phyloP scores from a whole-genome alignment of 1,140 invertebrate genomes.

The Acromyrmex heyeri region DNA sequence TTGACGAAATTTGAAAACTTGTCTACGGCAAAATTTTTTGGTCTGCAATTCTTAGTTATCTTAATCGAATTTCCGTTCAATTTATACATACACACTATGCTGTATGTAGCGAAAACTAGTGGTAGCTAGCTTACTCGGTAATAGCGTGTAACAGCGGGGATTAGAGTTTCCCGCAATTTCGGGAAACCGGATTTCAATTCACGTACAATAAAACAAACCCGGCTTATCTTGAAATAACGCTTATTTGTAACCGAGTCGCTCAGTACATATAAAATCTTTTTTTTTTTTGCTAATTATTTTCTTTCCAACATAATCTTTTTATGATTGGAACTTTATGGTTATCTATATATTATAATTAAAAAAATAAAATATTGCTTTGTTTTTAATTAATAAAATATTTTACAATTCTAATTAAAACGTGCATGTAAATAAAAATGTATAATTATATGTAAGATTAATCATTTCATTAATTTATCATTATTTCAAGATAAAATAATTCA shows the following conservation, averaged over 20 bases:
- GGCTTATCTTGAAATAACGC: constrained; percentile 57
- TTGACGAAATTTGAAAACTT: constrained; percentile 17
- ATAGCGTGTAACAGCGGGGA: constrained; percentile 72
- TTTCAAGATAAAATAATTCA: neutral
- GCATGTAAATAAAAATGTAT: neutral
- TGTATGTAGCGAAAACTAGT: constrained; percentile 62
- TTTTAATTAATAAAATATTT: neutral
- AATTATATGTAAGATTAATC: constrained; percentile 8
- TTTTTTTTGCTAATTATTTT: neutral
- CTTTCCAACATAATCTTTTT: neutral
- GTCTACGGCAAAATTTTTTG: neutral
- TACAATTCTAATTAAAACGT: neutral
- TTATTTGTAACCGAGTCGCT: constrained; percentile 31
- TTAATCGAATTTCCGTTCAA: constrained; percentile 30
- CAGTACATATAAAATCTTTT: neutral
- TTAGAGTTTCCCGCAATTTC: constrained; percentile 64
- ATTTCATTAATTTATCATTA: too few relatives aligned
- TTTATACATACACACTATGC: constrained; percentile 31
- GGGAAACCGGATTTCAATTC: constrained; percentile 55
- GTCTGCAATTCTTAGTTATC: neutral
- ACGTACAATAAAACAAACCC: constrained; percentile 62
- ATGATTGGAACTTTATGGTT: neutral
- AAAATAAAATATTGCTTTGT: neutral
- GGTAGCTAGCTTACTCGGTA: constrained; percentile 68
- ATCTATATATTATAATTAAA: neutral